Base-by-base conservation (phyloP, 2,888 invertebrate species). In the Synanthedon myopaeformis region DNA sequence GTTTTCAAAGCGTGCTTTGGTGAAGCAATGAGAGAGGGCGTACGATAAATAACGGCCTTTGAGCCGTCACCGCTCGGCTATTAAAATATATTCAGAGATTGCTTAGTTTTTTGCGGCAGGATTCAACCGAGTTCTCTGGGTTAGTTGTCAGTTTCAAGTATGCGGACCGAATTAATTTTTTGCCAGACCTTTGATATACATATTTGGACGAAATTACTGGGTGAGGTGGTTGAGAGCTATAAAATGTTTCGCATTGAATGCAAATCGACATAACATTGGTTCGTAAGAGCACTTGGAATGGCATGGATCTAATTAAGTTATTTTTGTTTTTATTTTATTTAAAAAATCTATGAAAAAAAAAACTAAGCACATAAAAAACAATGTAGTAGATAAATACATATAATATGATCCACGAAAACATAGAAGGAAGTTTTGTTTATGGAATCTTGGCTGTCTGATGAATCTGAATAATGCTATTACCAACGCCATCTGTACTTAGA, bases 11-110 rank as follows among this genome's bases (percentile, higher is more conserved):
- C 69, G 68, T 62, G 72, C 66, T 70, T 67, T 71, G 72, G 69
- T 68, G 76, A 82, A 79, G 86, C 86, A 85, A 85, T 84, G 85
- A 83, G 84, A 86, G 86, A 87, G 86, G 86, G 86, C 86, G 86
- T 83, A 77, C 82, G 82, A 87, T 86, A 85, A 86, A 86, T 85
- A 82, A 86, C 83, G 82, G 82, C 84, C 85, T 87, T 86, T 84
- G 84, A 79, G 81, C 81, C 80, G 81, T 84, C 85, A 82, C 82
- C 84, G 84, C 76, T 72, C 72, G 72, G 79, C 82, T 82, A 82
- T 85, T 86, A 82, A 84, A 86, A 83, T 81, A 78, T 80, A 80
- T 82, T 84, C 79, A 64, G 79, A 83, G 83, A 83, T 82, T 82
- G 76, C 75, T 72, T 71, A 74, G 67, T 79, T 85, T 82, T 84